Base-by-base conservation (phyloP, 1,140 invertebrate species). In the Oreohelix idahoensis region DNA sequence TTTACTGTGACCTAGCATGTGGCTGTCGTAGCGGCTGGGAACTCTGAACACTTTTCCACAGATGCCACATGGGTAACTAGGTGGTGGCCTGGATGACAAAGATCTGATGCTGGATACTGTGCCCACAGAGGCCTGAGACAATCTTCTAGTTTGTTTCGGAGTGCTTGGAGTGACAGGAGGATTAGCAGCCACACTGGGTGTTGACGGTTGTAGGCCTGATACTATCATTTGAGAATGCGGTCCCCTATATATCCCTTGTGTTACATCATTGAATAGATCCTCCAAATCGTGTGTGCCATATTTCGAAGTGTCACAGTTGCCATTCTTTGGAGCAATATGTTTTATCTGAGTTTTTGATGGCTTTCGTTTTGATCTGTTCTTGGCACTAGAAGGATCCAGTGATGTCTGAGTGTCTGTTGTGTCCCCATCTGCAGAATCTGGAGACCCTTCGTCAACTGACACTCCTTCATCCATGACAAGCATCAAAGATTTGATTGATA, bases 1-100 rank as follows among this genome's bases (percentile, higher is more conserved):
- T 58, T 85, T 85, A 36, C 81, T 83, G 38, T 85, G 84, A 80
- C 84, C 82, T 35, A 85, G 77, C 84, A 85, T 85, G 78, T 85
- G 84, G 51, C 81, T 83, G 26, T 85, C 84, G 58, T 83, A 85
- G n/a, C 84, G 81, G 29, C 81, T 83, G 35, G 84, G 84, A 36
- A 85, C 84, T 17, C 84, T 29, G 76, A 85, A 85, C 13, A 83
- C 81, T 42, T 85, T 85, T 38, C 84, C 84, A 58, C 84, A 85
- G 35, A 85, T 76, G 26, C 73, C 81, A 77, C 84, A 85, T 15
- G 79, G 81, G 38, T 83, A 83, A 63, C 80, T 74, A 20, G 80
- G 80, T 38, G 80, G 71, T 26, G 80, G 80, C 23, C 71, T 23
- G 26, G 70, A 74, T 49, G 51, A 71, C 45, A 39, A 15, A 0